phyloP scores from a whole-genome alignment of 2,888 invertebrate genomes.

The Biston betularia region DNA sequence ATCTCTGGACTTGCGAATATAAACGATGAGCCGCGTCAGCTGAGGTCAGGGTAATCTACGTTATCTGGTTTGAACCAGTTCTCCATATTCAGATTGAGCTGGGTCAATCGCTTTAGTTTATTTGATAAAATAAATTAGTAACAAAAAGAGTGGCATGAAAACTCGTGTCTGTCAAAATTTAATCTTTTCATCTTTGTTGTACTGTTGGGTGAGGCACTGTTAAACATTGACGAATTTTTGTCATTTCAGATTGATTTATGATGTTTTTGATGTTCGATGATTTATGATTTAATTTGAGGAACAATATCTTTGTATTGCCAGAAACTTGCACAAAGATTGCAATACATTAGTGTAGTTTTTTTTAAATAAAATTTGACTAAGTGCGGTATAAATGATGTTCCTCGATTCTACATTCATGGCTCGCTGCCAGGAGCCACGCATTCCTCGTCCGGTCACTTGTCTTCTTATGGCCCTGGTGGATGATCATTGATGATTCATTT shows the following conservation, averaged over 20 bases:
- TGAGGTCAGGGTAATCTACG: slow-evolving; percentile 36
- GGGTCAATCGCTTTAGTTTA: slow-evolving; percentile 27
- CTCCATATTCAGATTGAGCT: slow-evolving; percentile 30
- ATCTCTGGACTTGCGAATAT: slow-evolving; percentile 34
- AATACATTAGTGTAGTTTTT: slow-evolving; percentile 35
- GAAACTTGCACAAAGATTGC: slow-evolving; percentile 12
- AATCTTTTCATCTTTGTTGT: background rate
- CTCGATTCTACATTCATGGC: slow-evolving; percentile 60
- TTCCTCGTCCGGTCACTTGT: slow-evolving; percentile 63
- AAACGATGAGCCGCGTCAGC: slow-evolving; percentile 13
- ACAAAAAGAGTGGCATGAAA: background rate
- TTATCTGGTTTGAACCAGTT: slow-evolving; percentile 37
- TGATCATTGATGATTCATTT: slow-evolving; percentile 58
- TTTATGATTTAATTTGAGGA: background rate
- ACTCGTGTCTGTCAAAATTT: background rate
- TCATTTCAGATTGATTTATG: slow-evolving; percentile 1
- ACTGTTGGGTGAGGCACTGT: background rate
- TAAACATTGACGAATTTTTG: background rate
- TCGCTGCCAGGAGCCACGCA: slow-evolving; percentile 65
- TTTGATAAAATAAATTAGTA: slow-evolving; percentile 13
- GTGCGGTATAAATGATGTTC: slow-evolving; percentile 66
- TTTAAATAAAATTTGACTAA: slow-evolving; percentile 62
- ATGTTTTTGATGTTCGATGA: background rate
- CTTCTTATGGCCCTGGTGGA: slow-evolving; percentile 59
- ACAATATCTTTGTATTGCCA: background rate